Evolutionary conservation across 2,113 vertebrate species (phyloP).

Genomic region (Myotis brandtii): DNA sequence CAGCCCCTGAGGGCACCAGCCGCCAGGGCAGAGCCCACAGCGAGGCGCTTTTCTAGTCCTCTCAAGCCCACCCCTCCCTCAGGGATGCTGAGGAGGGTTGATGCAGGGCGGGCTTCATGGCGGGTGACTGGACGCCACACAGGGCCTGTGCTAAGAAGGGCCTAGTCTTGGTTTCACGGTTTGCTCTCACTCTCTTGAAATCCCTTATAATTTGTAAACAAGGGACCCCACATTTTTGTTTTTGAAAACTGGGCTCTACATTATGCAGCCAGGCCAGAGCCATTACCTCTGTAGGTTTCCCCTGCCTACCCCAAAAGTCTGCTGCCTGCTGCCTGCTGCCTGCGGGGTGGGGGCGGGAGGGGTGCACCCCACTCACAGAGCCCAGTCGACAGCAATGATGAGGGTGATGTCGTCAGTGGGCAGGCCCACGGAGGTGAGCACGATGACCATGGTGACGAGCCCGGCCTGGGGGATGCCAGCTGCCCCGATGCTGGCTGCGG

Average conservation of each 20-base stretch:
- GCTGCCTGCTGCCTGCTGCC: neutral
- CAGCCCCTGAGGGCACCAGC: rapidly evolving
- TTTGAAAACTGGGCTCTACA: neutral
- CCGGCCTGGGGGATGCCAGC: slow-evolving; percentile 98
- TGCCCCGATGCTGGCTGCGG: slow-evolving; percentile 97
- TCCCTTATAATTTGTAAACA: neutral
- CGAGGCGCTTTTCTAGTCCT: neutral
- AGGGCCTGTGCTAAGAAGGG: neutral
- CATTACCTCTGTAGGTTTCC: too few species aligned
- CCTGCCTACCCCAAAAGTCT: neutral
- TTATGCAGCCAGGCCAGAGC: neutral
- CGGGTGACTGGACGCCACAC: rapidly evolving
- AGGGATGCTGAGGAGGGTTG: rapidly evolving
- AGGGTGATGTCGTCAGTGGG: slow-evolving; percentile 98
- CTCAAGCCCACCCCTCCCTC: rapidly evolving
- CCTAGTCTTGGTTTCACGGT: neutral
- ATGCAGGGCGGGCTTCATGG: rapidly evolving
- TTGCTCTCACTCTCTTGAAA: neutral
- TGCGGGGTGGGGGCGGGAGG: neutral
- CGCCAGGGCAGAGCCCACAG: neutral
- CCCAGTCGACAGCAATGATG: slow-evolving; percentile 98
- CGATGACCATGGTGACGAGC: slow-evolving; percentile 99
- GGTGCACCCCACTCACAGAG: slow-evolving; percentile 91
- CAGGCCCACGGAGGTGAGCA: slow-evolving; percentile 96
- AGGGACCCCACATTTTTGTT: neutral